phyloP scores from a whole-genome alignment of 2,797 vertebrate genomes.

The Myotis daubentonii region DNA sequence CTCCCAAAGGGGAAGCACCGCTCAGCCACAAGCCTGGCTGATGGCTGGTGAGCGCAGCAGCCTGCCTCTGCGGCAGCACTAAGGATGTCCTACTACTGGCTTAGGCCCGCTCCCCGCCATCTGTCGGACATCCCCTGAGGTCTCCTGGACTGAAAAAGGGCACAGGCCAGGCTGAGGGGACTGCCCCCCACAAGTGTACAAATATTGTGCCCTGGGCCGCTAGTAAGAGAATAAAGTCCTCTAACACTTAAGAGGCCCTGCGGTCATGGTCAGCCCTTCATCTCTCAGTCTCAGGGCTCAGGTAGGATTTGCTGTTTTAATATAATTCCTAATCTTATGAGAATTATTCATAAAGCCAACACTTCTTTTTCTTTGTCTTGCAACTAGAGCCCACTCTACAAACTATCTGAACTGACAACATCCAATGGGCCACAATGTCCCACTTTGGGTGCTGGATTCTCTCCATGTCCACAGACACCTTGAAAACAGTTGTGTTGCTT shows the following conservation, averaged over 20 bases:
- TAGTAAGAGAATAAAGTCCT: neutral
- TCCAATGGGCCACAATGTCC: neutral
- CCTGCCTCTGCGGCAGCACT: no score
- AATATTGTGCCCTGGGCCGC: no score
- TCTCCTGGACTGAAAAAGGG: no score
- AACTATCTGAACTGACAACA: neutral
- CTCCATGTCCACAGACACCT: neutral
- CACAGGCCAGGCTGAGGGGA: no score
- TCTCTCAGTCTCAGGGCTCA: neutral
- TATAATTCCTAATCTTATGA: constrained; percentile 9
- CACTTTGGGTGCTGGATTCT: neutral
- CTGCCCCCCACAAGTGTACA: no score
- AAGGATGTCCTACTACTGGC: no score
- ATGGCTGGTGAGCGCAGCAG: no score
- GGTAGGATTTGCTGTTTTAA: neutral
- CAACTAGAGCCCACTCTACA: neutral
- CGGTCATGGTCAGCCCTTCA: neutral
- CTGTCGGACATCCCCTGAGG: no score
- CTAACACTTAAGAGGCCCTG: neutral
- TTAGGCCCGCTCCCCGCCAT: no score
- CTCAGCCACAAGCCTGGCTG: no score
- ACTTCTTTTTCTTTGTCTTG: neutral
- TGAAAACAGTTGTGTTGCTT: neutral
- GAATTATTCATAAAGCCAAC: constrained; percentile 12
- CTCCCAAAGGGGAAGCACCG: no score